Percentiles rank a stretch among this genome's conserved stretches.
Evolutionary conservation across 2,888 invertebrate genomes (phyloP).

Genomic region (Chaitophorus viminalis): DNA sequence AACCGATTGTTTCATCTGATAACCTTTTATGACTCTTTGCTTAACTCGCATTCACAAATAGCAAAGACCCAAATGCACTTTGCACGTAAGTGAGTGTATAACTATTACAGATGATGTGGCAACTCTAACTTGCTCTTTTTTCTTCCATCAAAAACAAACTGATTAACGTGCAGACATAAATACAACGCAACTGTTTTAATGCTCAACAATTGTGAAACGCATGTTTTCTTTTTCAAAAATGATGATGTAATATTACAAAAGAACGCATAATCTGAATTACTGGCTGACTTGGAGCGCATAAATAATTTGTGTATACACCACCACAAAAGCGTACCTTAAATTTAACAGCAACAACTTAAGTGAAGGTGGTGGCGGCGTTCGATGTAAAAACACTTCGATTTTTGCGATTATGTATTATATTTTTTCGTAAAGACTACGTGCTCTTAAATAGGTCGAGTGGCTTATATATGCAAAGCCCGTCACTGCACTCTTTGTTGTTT

Average conservation of each 20-base stretch:
- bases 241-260: neutral
- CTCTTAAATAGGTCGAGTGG: slow-evolving; percentile 27
- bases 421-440: neutral
- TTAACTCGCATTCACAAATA: no score
- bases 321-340: neutral
- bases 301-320: neutral
- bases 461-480: neutral
- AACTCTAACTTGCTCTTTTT: no score
- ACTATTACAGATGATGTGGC: no score
- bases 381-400: slow-evolving; percentile 3
- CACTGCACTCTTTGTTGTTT: slow-evolving; percentile 20
- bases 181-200: neutral
- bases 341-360: neutral
- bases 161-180: no score
- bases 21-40: no score
- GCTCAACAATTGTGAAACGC: no score
- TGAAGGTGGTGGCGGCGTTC: neutral
- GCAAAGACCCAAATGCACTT: no score
- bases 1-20: no score
- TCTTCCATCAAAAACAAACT: no score
- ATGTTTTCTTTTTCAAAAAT: neutral
- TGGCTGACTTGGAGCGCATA: neutral
- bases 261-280: neutral
- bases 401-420: neutral
- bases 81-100: no score